Base-by-base conservation (phyloP, 2,888 invertebrate species). In the Leptopilina myrica region DNA sequence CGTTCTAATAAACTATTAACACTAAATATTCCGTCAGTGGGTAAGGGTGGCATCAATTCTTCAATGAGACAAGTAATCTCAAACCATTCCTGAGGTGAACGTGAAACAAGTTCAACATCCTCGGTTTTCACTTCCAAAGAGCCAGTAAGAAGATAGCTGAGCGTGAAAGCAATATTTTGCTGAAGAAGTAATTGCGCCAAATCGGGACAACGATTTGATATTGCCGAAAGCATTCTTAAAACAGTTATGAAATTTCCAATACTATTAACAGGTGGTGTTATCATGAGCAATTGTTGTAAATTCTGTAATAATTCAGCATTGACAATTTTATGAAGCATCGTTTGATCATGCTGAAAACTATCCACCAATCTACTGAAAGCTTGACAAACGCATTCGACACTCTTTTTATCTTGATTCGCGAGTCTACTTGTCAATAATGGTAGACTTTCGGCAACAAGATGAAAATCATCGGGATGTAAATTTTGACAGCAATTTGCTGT, bases 401-500 rank as follows among this genome's bases (percentile, higher is more conserved):
- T 98, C 90, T 99, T 99, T 92, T 99, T 99, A 92, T 99, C 99
- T 93, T 98, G 96, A 90, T 96, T 96, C 1, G 96, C 95, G 76
- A 96, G 92, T 88, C 96, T 94, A 83, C 91, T 95, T 73, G 98
- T 98, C 77, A 99, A 93, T 77, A 98, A 93, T 14, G 97, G 94
- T 84, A 99, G 93, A 26, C 98, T 98, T 82, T 98, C 98, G 80
- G 96, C 94, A 43, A 99, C 97, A 87, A 97, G 96, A 89, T 97
- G 96, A 92, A 99, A 99, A 92, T 99, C 99, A 88, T 98, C 98
- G 0, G 96, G 94, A 64, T 97, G 96, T 87, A 99, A 94, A 92
- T 97, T 98, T 91, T 98, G 96, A 92, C 98, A 99, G 92, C 99
- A 99, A 92, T 99, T 99, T 79, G 99, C 98, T 0, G 99, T 98